A percentile compares a stretch with the other conserved stretches of the same genome.
Evolutionary conservation across 1,140 invertebrate genomes (phyloP).

Genomic region (Aricia agestis): DNA sequence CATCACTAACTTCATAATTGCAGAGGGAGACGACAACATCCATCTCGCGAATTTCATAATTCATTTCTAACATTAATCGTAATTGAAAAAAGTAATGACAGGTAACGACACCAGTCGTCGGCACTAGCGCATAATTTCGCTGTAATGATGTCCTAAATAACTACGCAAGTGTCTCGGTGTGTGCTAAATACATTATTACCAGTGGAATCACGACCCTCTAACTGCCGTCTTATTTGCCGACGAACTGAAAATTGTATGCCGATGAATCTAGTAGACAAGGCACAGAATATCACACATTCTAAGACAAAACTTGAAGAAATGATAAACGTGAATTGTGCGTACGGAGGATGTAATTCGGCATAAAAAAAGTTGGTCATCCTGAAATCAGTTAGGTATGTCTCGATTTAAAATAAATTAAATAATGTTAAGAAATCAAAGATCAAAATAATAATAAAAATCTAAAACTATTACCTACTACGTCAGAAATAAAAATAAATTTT

Average conservation of each 20-base stretch:
- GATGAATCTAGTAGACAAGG: constrained; percentile 35
- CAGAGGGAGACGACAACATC: neutral
- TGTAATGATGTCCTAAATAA: constrained; percentile 53
- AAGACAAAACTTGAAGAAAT: too few relatives aligned
- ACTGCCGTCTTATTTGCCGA: constrained; percentile 69
- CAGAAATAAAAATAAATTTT: too few relatives aligned
- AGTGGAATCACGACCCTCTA: constrained; percentile 56
- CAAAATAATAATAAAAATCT: too few relatives aligned
- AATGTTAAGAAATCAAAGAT: too few relatives aligned
- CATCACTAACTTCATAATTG: neutral
- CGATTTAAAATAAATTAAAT: too few relatives aligned
- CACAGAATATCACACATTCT: neutral
- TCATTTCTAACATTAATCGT: constrained; percentile 16
- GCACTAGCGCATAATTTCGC: constrained; percentile 39
- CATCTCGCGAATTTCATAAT: neutral
- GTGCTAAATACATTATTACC: constrained; percentile 62
- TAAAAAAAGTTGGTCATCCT: too few relatives aligned
- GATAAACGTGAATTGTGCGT: too few relatives aligned
- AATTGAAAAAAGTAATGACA: constrained; percentile 17
- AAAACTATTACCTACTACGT: too few relatives aligned
- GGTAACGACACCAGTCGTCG: constrained; percentile 22
- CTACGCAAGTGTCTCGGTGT: constrained; percentile 45
- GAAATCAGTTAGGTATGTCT: too few relatives aligned
- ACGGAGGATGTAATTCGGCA: too few relatives aligned
- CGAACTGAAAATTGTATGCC: constrained; percentile 32